A percentile compares a stretch with the other conserved stretches of the same genome.
These are phyloP conservation scores for Aplysina aerophoba DNA, from an alignment of 37 sponge, comb jelly and placozoan species.

Conservation along the genomic window DNA sequence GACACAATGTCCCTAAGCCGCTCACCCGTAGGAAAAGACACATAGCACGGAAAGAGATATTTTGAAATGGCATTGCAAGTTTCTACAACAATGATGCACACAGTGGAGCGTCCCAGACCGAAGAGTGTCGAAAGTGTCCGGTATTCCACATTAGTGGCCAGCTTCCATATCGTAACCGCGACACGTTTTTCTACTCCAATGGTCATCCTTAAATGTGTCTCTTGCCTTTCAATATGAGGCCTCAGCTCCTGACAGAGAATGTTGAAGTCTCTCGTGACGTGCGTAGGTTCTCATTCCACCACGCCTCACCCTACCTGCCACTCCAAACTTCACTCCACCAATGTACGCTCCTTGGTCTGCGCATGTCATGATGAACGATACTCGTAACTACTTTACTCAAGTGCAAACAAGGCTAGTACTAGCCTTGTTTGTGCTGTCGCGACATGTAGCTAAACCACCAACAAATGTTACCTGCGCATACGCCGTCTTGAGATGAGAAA, in stretches of 20 bases:
- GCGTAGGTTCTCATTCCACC: constrained; percentile 36
- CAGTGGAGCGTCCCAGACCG: constrained; percentile 45
- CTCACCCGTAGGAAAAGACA: constrained; percentile 10
- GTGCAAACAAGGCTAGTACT: too few species aligned
- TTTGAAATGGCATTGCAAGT: constrained; percentile 34
- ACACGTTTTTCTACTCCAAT: constrained; percentile 38
- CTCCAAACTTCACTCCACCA: too few species aligned
- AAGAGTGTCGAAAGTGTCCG: constrained; percentile 42
- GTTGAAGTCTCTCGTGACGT: constrained; percentile 1
- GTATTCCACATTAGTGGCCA: constrained; percentile 53
- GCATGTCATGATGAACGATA: too few species aligned
- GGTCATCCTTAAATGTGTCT: background rate
- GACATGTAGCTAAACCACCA: too few species aligned
- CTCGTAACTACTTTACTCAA: too few species aligned
- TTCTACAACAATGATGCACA: constrained; percentile 33
- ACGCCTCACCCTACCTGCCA: constrained; percentile 5
- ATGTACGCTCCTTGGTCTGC: too few species aligned
- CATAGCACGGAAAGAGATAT: constrained; percentile 28
- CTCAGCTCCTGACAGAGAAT: constrained; percentile 1
- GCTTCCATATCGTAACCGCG: constrained; percentile 55
- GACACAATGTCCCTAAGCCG: constrained; percentile 21
- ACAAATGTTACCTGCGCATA: too few species aligned
- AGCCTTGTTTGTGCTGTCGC: too few species aligned
- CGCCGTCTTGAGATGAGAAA: too few species aligned
- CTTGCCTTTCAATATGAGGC: background rate